Percentiles rank a stretch among this genome's conserved stretches.
These are phyloP conservation scores for Pomatorhinus ruficollis DNA, from an alignment of 2,113 vertebrate genomes.

Conservation along the genomic window DNA sequence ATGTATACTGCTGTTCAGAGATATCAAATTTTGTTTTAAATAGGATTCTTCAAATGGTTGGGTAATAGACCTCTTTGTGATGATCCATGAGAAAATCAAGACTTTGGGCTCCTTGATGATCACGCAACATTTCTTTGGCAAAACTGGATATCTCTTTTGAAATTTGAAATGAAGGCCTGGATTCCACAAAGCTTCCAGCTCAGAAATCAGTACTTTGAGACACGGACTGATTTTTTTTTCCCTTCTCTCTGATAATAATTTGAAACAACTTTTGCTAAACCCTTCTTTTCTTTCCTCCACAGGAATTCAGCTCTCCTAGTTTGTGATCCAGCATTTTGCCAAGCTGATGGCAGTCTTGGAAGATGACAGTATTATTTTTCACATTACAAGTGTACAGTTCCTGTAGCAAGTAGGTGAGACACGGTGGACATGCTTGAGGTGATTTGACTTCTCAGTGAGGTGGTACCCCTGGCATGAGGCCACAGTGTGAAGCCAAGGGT, in stretches of 20 bases:
- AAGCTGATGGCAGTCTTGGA: background rate
- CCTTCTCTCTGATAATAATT: background rate
- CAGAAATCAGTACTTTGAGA: background rate
- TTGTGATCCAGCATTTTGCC: background rate
- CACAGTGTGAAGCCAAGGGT: background rate
- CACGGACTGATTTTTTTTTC: background rate
- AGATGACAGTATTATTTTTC: background rate
- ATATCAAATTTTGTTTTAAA: background rate
- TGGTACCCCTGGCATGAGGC: fast-evolving
- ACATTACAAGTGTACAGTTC: background rate
- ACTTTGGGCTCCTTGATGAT: background rate
- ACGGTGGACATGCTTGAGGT: background rate
- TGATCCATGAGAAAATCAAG: background rate
- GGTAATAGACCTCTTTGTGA: background rate
- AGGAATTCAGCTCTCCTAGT: background rate
- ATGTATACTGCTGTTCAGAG: background rate
- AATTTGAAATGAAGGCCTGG: background rate
- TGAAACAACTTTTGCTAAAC: background rate
- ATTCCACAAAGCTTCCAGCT: background rate
- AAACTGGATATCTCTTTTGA: background rate
- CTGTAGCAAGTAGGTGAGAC: background rate
- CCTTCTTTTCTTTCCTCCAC: background rate
- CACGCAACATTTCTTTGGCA: background rate
- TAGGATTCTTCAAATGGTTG: background rate
- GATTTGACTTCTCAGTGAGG: background rate